A percentile compares a stretch with the other conserved stretches of the same genome.
Evolutionary conservation across 2,113 vertebrate species (phyloP).

Genomic region (Neogale vison): DNA sequence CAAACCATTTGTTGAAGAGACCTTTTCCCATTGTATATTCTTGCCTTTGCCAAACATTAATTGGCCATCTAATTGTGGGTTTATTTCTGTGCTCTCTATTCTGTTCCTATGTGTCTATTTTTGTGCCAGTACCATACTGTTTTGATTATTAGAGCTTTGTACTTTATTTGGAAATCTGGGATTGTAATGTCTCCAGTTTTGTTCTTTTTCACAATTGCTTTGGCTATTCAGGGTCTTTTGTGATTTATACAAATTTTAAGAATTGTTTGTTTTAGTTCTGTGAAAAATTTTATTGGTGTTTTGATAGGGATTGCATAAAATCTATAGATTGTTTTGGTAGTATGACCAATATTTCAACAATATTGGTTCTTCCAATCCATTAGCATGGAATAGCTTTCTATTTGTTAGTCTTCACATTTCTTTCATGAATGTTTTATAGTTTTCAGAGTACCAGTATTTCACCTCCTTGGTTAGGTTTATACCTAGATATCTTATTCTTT

Average conservation of each 20-base stretch:
- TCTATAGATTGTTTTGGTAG: background rate
- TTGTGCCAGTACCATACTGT: background rate
- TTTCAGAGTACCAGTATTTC: background rate
- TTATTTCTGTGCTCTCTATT: background rate
- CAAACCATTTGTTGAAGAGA: background rate
- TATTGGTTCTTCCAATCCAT: background rate
- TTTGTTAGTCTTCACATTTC: background rate
- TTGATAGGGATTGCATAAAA: background rate
- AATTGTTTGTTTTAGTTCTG: background rate
- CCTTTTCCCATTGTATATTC: background rate
- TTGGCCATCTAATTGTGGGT: background rate
- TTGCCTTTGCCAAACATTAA: background rate
- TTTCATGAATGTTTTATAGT: background rate
- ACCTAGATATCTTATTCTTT: background rate
- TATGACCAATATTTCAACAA: background rate
- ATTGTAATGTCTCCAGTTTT: background rate
- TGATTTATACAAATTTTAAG: background rate
- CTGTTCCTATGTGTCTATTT: background rate
- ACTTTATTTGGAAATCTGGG: background rate
- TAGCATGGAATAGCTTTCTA: background rate
- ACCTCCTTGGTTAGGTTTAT: background rate
- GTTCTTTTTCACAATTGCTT: background rate
- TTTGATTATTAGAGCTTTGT: background rate
- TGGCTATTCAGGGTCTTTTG: background rate
- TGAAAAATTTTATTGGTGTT: background rate